Base-by-base conservation (phyloP, 2,888 invertebrate species). In the Leucophenga maculata region DNA sequence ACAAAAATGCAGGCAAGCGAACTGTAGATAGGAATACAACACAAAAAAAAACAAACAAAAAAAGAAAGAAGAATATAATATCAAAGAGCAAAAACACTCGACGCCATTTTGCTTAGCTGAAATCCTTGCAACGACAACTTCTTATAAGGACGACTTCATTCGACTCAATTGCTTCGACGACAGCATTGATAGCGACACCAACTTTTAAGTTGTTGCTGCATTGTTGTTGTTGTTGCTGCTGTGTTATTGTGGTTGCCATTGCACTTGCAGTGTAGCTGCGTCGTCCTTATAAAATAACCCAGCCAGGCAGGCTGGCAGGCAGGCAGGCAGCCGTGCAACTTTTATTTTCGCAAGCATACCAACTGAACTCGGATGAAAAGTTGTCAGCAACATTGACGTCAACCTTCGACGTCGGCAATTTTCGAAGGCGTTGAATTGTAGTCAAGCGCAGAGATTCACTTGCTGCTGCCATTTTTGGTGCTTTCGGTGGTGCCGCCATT, bases 351-450 rank as follows among this genome's bases (percentile, higher is more conserved):
- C 50, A 39, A 39, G 39, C 39, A 39, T 39, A 6, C 8, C 50
- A 16, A 18, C 50, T 50, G 14, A 50, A 16, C 16, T 50, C 50
- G 50, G 50, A 11, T 39, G 39, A 39, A 39, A 39, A 39, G 39
- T 39, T 39, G 39, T 39, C 39, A 39, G 39, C 8, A 50, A 50
- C 50, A 8, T 65, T 65, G 65, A 48, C 31, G 31, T n/a, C 50
- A 50, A 18, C 50, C 50, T 11, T n/a, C 50, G 50, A 8, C 50
- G 50, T n/a, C 50, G 50, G 55, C 48, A 67, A 55, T 67, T 67
- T 57, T 57, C 26, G 46, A 67, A 67, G 67, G 67, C 67, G 67
- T 67, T 67, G 67, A 67, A 67, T 67, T 59, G 67, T 26, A 67
- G 67, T 46, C 67, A 59, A 48, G 59, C 59, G 48, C 59, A 57